A percentile compares a stretch with the other conserved stretches of the same genome.
Evolutionary conservation across 2,113 vertebrate genomes (phyloP).

Genomic region (Larimichthys polyactis): DNA sequence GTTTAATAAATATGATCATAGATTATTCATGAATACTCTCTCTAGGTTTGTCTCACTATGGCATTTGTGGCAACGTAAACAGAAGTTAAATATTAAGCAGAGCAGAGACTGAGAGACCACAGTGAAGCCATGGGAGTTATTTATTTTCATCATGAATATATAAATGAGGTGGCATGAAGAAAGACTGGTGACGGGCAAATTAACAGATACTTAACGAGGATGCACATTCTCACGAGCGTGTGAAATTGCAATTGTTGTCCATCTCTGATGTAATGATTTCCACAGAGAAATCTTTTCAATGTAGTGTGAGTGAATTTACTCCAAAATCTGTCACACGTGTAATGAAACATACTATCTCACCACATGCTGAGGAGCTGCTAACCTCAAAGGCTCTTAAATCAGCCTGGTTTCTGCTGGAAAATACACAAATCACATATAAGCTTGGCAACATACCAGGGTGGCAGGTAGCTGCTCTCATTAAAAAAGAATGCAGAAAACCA

Average conservation of each 20-base stretch:
- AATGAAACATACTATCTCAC: not conserved
- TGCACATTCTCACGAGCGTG: not conserved
- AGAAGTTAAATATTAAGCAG: slow-evolving; percentile 74
- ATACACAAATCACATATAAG: not conserved
- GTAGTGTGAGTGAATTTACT: not conserved
- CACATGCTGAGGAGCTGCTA: not conserved
- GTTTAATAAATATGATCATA: slow-evolving; percentile 65
- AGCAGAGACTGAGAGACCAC: slow-evolving; percentile 31
- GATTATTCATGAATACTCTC: slow-evolving; percentile 65
- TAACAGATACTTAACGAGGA: slow-evolving; percentile 35
- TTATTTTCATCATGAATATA: slow-evolving; percentile 31
- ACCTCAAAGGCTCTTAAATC: not conserved
- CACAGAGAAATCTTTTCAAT: not conserved
- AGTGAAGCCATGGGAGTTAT: slow-evolving; percentile 14
- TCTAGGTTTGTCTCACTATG: slow-evolving; percentile 52
- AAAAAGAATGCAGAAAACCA: not conserved
- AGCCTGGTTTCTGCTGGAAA: not conserved
- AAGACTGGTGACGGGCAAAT: slow-evolving; percentile 38
- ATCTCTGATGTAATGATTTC: not conserved
- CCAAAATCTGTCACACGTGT: not conserved
- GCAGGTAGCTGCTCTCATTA: not conserved
- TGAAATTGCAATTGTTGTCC: not conserved
- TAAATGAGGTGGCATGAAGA: slow-evolving; percentile 43
- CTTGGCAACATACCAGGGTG: not conserved
- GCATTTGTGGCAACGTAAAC: slow-evolving; percentile 67